phyloP scores from a whole-genome alignment of 2,113 vertebrate species.

The Pollimyrus isidori region DNA sequence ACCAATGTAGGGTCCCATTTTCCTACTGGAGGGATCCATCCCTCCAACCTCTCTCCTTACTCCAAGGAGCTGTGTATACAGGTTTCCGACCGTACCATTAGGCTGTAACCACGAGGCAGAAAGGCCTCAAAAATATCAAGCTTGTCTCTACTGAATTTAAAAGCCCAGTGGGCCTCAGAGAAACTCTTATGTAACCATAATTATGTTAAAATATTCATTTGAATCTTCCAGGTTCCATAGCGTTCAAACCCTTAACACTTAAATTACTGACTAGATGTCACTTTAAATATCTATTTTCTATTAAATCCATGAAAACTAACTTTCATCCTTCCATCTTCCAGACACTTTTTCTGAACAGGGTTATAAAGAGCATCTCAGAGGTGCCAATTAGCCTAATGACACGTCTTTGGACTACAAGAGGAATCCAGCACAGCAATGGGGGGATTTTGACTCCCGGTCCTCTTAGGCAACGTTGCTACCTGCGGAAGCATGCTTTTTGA shows the following conservation, averaged over 20 bases:
- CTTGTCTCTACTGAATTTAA: not conserved
- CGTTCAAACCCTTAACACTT: not conserved
- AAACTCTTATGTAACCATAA: not conserved
- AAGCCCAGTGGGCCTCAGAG: not conserved
- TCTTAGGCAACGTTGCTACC: not conserved
- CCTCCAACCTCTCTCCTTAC: not conserved
- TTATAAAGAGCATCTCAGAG: not conserved
- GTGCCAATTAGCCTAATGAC: not conserved
- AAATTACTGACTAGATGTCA: not conserved
- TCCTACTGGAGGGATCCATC: slow-evolving; percentile 21
- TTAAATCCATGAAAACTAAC: not conserved
- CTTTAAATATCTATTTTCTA: not conserved
- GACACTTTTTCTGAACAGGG: not conserved
- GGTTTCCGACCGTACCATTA: not conserved
- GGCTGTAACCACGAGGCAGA: not conserved
- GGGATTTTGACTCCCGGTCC: not conserved
- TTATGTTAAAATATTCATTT: slow-evolving; percentile 1
- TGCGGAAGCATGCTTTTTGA: not conserved
- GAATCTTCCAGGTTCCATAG: not conserved
- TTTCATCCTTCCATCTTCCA: not conserved
- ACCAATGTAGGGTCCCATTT: slow-evolving; percentile 27
- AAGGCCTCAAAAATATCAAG: not conserved
- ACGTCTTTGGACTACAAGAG: not conserved
- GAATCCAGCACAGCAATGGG: not conserved
- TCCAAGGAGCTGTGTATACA: not conserved